Percentiles rank a stretch among this genome's conserved stretches.
Evolutionary conservation across 2,797 vertebrate species (phyloP).

Genomic region (Sebastes oblongus): DNA sequence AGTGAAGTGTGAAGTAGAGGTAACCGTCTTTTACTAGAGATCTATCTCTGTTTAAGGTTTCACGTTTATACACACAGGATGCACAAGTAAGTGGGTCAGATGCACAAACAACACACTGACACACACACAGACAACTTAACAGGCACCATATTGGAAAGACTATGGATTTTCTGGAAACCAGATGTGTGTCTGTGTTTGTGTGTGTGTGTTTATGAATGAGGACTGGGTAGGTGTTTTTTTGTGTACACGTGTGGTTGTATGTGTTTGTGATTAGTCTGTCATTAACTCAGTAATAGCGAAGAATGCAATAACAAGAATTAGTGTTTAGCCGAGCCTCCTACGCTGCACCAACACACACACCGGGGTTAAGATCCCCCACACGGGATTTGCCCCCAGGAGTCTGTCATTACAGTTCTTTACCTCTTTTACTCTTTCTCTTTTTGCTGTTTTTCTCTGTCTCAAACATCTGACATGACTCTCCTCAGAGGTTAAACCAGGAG

Average conservation of each 20-base stretch:
- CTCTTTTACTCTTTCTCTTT: constrained; percentile 22
- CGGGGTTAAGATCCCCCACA: constrained; percentile 26
- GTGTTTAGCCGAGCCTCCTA: constrained; percentile 26
- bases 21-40: not conserved
- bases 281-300: constrained; percentile 51
- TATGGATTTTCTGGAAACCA: constrained; percentile 54
- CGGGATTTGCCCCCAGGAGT: constrained; percentile 33
- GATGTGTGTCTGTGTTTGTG: constrained; percentile 52
- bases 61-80: not conserved
- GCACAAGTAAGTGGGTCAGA: not conserved
- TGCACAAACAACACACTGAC: not conserved
- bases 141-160: constrained; percentile 22
- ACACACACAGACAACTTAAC: constrained; percentile 5
- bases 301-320: constrained; percentile 57
- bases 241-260: constrained; percentile 13
- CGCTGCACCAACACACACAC: constrained; percentile 5
- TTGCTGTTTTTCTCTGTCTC: constrained; percentile 10
- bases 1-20: not conserved
- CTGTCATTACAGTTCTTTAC: constrained; percentile 21
- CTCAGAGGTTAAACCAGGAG: constrained; percentile 9
- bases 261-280: constrained; percentile 65
- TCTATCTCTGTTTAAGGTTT: not conserved
- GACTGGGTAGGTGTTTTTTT: constrained; percentile 1
- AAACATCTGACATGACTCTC: constrained; percentile 24
- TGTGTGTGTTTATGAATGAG: not conserved